These are phyloP conservation scores for Loxodonta africana DNA, from an alignment of 2,113 vertebrate genomes.

Conservation along the genomic window DNA sequence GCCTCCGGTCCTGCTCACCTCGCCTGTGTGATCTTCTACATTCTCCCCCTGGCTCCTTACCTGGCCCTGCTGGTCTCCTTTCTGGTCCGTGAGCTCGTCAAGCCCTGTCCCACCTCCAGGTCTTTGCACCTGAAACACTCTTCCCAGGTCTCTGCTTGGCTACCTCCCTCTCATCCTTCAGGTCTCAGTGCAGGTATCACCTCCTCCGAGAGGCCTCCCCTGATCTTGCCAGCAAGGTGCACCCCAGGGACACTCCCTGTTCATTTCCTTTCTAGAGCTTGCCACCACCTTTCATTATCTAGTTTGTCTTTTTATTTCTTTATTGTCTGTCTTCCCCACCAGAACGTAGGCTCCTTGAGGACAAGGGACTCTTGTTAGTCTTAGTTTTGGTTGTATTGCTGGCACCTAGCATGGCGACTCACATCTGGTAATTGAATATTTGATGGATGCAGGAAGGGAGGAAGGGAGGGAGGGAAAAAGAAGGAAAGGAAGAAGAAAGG, in stretches of 20 bases:
- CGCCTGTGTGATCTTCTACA: background rate
- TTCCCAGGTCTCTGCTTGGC: accelerated
- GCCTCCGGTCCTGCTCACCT: background rate
- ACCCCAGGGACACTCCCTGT: background rate
- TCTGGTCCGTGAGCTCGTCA: background rate
- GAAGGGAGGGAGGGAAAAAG: no score
- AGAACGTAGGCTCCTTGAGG: background rate
- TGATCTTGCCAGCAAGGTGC: background rate
- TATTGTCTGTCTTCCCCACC: background rate
- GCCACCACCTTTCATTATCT: background rate
- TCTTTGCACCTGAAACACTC: background rate
- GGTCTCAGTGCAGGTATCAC: accelerated
- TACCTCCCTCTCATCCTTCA: background rate
- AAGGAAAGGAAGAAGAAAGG: no score
- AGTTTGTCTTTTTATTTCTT: background rate
- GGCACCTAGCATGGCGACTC: background rate
- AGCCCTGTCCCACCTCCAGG: background rate
- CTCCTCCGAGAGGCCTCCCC: background rate
- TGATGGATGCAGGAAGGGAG: background rate
- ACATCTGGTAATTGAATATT: accelerated
- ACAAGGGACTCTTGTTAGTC: background rate
- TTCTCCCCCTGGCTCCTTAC: background rate
- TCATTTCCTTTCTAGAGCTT: background rate
- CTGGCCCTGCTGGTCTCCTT: accelerated
- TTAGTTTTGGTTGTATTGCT: accelerated